phyloP scores from a whole-genome alignment of 2,888 invertebrate species.

The Xanthia togata region DNA sequence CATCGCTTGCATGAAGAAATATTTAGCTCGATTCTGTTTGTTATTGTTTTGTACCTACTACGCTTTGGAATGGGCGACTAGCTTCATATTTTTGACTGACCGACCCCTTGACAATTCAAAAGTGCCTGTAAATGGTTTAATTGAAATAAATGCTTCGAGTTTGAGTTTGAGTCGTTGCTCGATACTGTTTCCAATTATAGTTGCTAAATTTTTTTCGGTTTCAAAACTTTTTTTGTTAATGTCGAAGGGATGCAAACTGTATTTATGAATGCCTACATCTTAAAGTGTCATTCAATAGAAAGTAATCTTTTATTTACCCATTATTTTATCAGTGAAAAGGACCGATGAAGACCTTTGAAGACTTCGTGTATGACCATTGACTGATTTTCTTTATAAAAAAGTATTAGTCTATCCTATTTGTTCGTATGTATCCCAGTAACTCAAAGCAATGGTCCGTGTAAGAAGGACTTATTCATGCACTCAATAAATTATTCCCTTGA shows the following conservation, averaged over 20 bases:
- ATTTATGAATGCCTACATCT: neutral
- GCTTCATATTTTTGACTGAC: no score
- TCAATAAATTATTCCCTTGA: conserved; percentile 39
- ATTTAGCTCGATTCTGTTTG: neutral
- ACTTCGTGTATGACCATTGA: neutral
- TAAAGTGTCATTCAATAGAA: neutral
- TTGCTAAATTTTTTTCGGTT: neutral
- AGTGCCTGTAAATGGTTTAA: no score
- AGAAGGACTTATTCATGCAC: conserved; percentile 17
- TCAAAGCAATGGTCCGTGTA: neutral
- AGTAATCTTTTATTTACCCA: neutral
- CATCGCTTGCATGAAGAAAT: conserved; percentile 20
- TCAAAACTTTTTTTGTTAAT: neutral
- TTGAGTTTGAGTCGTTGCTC: no score
- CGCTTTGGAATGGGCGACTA: no score
- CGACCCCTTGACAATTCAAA: no score
- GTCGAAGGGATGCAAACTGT: neutral
- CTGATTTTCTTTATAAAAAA: neutral
- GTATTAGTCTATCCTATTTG: neutral
- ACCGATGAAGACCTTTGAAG: neutral
- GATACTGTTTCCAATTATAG: neutral
- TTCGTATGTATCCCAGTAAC: neutral
- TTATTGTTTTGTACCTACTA: no score
- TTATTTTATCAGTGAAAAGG: neutral
- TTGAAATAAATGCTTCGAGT: no score